Evolutionary conservation across 2,888 invertebrate genomes (phyloP).

Genomic region (Tipula unca): DNA sequence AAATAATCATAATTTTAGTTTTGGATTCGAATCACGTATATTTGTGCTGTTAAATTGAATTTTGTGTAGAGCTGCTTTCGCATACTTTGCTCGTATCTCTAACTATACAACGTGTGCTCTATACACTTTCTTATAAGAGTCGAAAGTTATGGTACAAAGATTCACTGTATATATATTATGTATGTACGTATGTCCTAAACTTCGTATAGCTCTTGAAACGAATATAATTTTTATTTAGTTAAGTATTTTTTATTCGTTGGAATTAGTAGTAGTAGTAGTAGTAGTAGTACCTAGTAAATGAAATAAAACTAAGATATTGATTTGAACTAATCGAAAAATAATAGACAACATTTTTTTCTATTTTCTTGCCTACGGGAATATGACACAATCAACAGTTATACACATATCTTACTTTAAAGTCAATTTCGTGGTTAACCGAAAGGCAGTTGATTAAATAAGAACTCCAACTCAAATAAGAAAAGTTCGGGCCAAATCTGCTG

Average conservation of each 20-base stretch:
- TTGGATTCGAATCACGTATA: background rate
- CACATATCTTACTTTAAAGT: too few species aligned
- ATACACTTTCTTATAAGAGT: background rate
- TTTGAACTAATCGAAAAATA: background rate
- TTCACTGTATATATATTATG: background rate
- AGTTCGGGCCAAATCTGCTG: too few species aligned
- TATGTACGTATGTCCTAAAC: background rate
- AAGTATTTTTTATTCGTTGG: background rate
- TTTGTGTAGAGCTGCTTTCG: background rate
- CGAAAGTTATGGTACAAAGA: background rate
- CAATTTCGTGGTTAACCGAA: too few species aligned
- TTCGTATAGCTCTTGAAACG: background rate
- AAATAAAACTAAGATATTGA: background rate
- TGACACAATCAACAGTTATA: too few species aligned
- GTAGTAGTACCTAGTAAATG: background rate
- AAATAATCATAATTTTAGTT: slow-evolving; percentile 8
- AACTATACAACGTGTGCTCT: background rate
- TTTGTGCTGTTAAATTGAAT: slow-evolving; percentile 8
- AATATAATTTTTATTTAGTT: background rate
- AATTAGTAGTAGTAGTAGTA: background rate
- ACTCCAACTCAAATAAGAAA: background rate
- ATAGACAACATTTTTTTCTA: background rate
- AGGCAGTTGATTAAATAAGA: too few species aligned
- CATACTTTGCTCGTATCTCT: background rate
- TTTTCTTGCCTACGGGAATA: background rate